Evolutionary conservation across 2,113 vertebrate species (phyloP), one percentile per base, ranked within the genome.

Genomic region (Xenopus tropicalis): DNA sequence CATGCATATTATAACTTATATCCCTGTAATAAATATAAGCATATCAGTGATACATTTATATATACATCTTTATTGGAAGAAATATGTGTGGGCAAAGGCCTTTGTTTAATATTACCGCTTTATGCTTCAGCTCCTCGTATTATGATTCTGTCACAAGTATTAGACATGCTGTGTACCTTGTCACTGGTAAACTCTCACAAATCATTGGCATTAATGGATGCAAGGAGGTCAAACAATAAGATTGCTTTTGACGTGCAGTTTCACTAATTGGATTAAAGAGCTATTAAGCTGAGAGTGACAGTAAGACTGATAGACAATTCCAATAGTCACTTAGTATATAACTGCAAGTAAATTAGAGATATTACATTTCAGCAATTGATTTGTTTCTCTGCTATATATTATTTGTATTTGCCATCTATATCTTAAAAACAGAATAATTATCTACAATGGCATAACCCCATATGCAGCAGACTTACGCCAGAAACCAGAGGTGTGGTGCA

Each of bases 151-250:
- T 74, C 42, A 67, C 46, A 57, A 65, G 61, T 65, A 56, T 72
- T 72, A 67, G 54, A 67, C 63, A 74, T 24, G 37, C 72, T 56
- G 29, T 67, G 66, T 74, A 61, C 23, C 63, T 67, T 67, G 63
- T 74, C 72, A 74, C 59, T 74, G 63, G 64, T 17, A 48, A 74
- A 66, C 29, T 66, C 54, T 66, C 23, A 59, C 52, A 59, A 74
- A 74, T 48, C 23, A 56, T 54, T 64, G 66, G 43, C 54, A 61
- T 48, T 74, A 74, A 65, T 67, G 56, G 44, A 74, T 61, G 29
- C 29, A n/a, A 57, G 58, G 71, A 74, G 64, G 72, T 74, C 72
- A 67, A 59, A 74, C 63, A 74, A 66, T 67, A 74, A 48, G 64
- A 74, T 67, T 74, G 37, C 72, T 67, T 67, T 29, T 46, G 72